Evolutionary conservation across 2,888 invertebrate species (phyloP).

Genomic region (Serripes groenlandicus): DNA sequence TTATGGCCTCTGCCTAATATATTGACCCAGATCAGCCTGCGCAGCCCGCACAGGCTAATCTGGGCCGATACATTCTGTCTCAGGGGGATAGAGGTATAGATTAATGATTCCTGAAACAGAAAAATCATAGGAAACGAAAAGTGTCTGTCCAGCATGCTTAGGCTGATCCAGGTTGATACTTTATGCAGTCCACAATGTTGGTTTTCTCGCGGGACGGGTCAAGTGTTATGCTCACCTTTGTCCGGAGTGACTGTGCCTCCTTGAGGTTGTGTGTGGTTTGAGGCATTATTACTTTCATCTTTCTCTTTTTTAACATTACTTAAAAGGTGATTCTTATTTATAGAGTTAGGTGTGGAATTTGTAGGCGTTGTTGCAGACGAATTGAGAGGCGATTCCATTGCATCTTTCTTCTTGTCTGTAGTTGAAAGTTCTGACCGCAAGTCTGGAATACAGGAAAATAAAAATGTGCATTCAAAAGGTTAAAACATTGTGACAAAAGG

Average conservation of each 20-base stretch:
- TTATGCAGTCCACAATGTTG: neutral
- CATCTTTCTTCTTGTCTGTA: slow-evolving; percentile 59
- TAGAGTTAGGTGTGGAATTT: slow-evolving; percentile 21
- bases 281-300: slow-evolving; percentile 37
- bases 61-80: no score
- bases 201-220: neutral
- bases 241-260: slow-evolving; percentile 54
- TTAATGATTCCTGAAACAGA: neutral
- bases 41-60: no score
- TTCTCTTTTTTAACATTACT: slow-evolving; percentile 20
- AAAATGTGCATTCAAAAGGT: no score
- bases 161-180: neutral
- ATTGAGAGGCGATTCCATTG: slow-evolving; percentile 31
- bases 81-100: neutral
- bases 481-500: no score
- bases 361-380: slow-evolving; percentile 61
- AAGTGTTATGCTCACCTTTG: slow-evolving; percentile 46
- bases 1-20: no score
- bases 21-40: no score
- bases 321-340: slow-evolving; percentile 13
- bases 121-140: neutral
- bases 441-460: slow-evolving; percentile 73
- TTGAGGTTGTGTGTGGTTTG: slow-evolving; percentile 43
- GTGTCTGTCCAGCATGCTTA: no score
- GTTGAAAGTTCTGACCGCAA: slow-evolving; percentile 89